Percentiles rank a stretch among this genome's conserved stretches.
Evolutionary conservation across 2,888 invertebrate genomes (phyloP).

Genomic region (Hipparchia semele): DNA sequence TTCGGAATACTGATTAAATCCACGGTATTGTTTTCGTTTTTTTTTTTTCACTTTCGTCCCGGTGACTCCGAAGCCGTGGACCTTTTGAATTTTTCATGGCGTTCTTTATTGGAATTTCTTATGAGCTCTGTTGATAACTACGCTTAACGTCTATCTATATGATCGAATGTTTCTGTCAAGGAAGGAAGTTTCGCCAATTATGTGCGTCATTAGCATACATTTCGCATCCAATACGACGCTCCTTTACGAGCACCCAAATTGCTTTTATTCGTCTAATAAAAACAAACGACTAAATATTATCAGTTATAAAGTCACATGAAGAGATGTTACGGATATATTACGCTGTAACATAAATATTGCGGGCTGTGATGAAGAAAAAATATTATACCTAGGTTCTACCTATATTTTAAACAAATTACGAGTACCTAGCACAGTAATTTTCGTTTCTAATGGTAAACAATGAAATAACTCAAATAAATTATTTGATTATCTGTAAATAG

Average conservation of each 20-base stretch:
- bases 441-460: neutral
- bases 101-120: slow-evolving; percentile 66
- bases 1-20: slow-evolving; percentile 77
- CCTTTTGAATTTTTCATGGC: slow-evolving; percentile 79
- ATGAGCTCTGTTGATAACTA: slow-evolving; percentile 60
- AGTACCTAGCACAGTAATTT: neutral
- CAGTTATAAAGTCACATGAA: slow-evolving; percentile 41
- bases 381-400: neutral
- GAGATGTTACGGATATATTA: slow-evolving; percentile 17
- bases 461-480: too few species aligned
- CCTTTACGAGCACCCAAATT: slow-evolving; percentile 66
- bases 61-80: slow-evolving; percentile 53
- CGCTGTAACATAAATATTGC: neutral
- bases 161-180: slow-evolving; percentile 59
- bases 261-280: slow-evolving; percentile 72
- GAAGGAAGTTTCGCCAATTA: slow-evolving; percentile 74
- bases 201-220: slow-evolving; percentile 73
- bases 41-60: slow-evolving; percentile 74
- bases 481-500: too few species aligned
- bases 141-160: slow-evolving; percentile 64
- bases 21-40: slow-evolving; percentile 74
- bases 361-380: neutral
- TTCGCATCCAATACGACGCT: slow-evolving; percentile 66
- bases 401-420: too few species aligned
- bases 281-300: slow-evolving; percentile 65